Conservation (phyloP, 2,113 vertebrate species). For the Tylochromis polylepis region DNA sequence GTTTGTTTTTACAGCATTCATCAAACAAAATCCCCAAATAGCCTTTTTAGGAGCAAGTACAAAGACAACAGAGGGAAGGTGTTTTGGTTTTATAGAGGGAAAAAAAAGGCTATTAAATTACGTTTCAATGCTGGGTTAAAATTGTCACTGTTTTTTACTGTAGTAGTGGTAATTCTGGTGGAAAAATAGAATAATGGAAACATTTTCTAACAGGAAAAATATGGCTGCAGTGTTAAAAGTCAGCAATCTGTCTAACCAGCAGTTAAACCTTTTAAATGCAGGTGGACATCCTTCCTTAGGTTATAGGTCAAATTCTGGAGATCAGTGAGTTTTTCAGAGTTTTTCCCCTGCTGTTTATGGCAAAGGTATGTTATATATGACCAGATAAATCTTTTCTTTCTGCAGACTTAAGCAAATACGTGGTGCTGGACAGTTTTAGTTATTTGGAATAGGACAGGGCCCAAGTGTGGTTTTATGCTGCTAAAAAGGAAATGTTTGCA, state of each 20-base stretch:
- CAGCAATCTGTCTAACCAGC: neutral
- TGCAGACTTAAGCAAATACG: neutral
- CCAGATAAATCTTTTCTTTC: neutral
- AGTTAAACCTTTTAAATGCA: neutral
- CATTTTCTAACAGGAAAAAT: neutral
- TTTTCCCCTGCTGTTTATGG: neutral
- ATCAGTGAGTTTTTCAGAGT: neutral
- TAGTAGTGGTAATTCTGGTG: neutral
- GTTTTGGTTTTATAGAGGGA: neutral
- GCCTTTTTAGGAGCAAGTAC: neutral
- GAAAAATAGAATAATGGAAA: neutral
- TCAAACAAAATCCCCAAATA: neutral
- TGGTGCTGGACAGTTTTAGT: accelerated
- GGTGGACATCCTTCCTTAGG: neutral
- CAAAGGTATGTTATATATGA: neutral
- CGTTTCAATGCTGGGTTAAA: neutral
- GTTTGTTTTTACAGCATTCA: neutral
- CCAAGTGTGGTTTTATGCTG: neutral
- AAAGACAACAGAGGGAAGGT: neutral
- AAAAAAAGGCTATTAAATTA: neutral
- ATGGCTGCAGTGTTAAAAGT: neutral
- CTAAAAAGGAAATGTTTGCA: neutral
- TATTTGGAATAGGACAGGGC: neutral
- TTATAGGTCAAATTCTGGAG: neutral
- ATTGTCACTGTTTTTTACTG: accelerated